Percentiles rank a stretch among this genome's conserved stretches.
Conservation (phyloP, 30 jellyfish, hydroid and myxozoan species). For the Hydractinia echinata region DNA sequence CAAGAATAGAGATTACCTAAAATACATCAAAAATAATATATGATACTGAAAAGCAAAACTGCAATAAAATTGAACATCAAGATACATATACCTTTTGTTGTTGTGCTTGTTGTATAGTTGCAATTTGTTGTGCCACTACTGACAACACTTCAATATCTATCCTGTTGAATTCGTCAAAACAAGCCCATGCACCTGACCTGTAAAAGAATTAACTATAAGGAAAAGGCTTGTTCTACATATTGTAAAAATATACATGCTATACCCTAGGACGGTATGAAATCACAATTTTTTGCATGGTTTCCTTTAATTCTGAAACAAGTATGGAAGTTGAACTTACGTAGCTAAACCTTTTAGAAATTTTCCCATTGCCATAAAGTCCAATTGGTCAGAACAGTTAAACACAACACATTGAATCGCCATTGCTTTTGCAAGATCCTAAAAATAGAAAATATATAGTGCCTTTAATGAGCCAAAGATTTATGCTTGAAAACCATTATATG, state of each 20-base stretch:
- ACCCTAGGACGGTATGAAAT: not conserved
- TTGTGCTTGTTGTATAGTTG: constrained; percentile 92
- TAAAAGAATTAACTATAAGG: not conserved
- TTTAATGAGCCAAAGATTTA: too few relatives aligned
- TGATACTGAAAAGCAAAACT: too few relatives aligned
- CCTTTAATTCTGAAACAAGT: not conserved
- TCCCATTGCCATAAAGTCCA: constrained; percentile 95
- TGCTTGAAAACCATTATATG: too few relatives aligned
- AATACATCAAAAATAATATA: not conserved
- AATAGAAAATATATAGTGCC: not conserved
- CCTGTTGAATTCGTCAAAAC: constrained; percentile 82
- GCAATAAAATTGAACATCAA: not conserved
- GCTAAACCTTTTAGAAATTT: constrained; percentile 93
- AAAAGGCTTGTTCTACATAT: not conserved
- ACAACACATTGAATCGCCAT: constrained; percentile 98
- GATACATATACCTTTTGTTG: constrained; percentile 45
- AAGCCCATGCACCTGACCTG: constrained; percentile 98
- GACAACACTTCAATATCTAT: constrained; percentile 89
- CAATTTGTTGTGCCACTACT: constrained; percentile 93
- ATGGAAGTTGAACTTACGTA: constrained; percentile 31
- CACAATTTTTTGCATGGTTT: not conserved
- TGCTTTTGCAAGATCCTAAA: constrained; percentile 90
- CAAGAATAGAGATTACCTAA: not conserved
- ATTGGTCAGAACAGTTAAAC: constrained; percentile 91
- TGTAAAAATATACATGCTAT: not conserved